phyloP scores from a whole-genome alignment of 2,888 invertebrate genomes.

The Orchesella flavescens region DNA sequence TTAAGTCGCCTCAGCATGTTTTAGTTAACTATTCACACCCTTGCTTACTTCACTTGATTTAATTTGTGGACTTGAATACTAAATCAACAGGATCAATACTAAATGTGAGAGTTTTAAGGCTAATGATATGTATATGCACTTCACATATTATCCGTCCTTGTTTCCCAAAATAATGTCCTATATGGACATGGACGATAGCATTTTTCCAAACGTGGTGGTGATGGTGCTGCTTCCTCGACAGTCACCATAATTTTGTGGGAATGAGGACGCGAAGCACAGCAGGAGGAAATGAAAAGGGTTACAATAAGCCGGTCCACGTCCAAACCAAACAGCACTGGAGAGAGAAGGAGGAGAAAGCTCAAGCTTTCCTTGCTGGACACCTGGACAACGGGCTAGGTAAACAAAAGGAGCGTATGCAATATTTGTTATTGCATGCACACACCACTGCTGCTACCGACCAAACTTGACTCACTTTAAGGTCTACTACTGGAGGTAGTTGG shows the following conservation, averaged over 20 bases:
- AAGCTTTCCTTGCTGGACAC: constrained; percentile 11
- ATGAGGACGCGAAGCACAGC: constrained; percentile 28
- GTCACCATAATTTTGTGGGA: constrained; percentile 13
- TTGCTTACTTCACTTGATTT: no score
- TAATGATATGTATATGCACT: no score
- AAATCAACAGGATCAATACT: no score
- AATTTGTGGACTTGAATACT: no score
- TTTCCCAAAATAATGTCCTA: no score
- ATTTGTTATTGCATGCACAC: not conserved
- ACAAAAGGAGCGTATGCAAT: constrained; percentile 28
- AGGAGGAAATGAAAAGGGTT: not conserved
- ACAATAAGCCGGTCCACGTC: not conserved
- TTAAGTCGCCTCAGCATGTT: no score
- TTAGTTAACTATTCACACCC: no score
- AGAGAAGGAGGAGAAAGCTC: not conserved
- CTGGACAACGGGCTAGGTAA: constrained; percentile 51
- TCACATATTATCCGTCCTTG: no score
- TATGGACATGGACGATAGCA: no score
- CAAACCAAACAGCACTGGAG: not conserved
- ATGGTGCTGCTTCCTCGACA: no score
- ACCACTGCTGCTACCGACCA: not conserved
- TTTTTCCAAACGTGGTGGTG: no score
- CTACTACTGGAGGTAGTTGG: not conserved
- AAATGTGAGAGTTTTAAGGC: no score
- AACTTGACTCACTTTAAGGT: constrained; percentile 13